A percentile compares a stretch with the other conserved stretches of the same genome.
Conservation (phyloP, 2,888 invertebrate genomes). For the Campopleginae sp. region DNA sequence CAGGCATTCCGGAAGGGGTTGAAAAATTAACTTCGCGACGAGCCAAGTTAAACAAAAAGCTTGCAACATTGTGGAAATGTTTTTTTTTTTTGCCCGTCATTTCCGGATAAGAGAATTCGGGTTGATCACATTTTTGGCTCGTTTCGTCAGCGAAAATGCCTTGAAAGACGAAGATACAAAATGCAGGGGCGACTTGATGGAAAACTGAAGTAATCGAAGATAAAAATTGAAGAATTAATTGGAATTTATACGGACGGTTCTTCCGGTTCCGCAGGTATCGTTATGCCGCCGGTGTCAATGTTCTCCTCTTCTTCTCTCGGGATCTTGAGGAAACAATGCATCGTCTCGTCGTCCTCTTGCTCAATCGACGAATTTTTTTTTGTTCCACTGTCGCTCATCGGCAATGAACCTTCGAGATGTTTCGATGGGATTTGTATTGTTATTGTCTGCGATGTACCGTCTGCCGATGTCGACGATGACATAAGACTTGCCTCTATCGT, state of each 20-base stretch:
- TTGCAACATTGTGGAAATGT: background rate
- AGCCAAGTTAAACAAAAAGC: background rate
- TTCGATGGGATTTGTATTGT: conserved; percentile 82
- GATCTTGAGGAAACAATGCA: conserved; percentile 81
- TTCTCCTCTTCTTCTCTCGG: conserved; percentile 83
- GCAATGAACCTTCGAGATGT: conserved; percentile 78
- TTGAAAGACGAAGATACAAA: background rate
- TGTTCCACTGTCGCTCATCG: conserved; percentile 71
- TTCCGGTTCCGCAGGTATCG: conserved; percentile 85
- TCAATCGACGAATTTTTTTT: conserved; percentile 75
- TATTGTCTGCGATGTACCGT: conserved; percentile 82
- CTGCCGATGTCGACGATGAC: conserved; percentile 82
- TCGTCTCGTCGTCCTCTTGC: conserved; percentile 85
- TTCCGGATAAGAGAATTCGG: background rate
- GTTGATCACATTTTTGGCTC: background rate
- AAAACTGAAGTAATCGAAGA: background rate
- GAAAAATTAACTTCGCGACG: background rate
- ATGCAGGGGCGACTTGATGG: background rate
- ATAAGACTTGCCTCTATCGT: conserved; percentile 82
- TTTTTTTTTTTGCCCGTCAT: background rate
- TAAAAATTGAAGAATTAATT: conserved; percentile 68
- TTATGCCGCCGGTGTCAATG: conserved; percentile 86
- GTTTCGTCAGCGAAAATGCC: background rate
- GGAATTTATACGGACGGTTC: conserved; percentile 71
- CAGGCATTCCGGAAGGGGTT: no score